Evolutionary conservation across 2,113 vertebrate genomes (phyloP).

Genomic region (Machaerirhynchus nigripectus): DNA sequence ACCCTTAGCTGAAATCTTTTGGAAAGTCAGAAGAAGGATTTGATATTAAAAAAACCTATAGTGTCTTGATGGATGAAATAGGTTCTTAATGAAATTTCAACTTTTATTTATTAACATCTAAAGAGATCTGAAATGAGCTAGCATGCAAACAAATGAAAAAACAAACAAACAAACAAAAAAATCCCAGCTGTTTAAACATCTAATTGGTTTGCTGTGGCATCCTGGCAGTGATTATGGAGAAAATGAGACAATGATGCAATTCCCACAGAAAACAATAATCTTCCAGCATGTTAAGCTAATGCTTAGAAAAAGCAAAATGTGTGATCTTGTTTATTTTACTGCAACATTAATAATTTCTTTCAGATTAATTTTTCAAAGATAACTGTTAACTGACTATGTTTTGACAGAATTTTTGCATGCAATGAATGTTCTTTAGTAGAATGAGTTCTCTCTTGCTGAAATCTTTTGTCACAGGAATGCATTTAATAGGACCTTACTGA

Average conservation of each 20-base stretch:
- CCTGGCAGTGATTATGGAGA: slow-evolving; percentile 7
- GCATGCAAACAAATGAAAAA: background rate
- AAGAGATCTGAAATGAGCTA: background rate
- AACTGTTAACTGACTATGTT: background rate
- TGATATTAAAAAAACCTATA: background rate
- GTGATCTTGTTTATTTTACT: slow-evolving; percentile 14
- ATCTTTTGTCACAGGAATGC: background rate
- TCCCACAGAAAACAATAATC: slow-evolving; percentile 59
- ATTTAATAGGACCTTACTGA: background rate
- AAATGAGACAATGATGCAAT: slow-evolving; percentile 61
- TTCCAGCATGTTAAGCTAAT: slow-evolving; percentile 60
- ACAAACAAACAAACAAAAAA: background rate
- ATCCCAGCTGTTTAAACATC: background rate
- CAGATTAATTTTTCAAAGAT: slow-evolving; percentile 6
- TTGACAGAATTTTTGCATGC: slow-evolving; percentile 37
- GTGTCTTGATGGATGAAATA: background rate
- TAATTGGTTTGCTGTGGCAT: background rate
- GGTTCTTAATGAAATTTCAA: background rate
- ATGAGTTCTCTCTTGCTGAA: background rate
- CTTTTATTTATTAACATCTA: background rate
- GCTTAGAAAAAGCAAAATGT: slow-evolving; percentile 17
- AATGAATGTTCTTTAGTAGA: background rate
- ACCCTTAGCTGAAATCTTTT: background rate
- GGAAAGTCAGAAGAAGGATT: background rate
- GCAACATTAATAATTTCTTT: slow-evolving; percentile 12